Percentiles rank a stretch among this genome's conserved stretches.
These are phyloP conservation scores for Leuciscus idus DNA, from an alignment of 2,113 vertebrate species.

Conservation along the genomic window DNA sequence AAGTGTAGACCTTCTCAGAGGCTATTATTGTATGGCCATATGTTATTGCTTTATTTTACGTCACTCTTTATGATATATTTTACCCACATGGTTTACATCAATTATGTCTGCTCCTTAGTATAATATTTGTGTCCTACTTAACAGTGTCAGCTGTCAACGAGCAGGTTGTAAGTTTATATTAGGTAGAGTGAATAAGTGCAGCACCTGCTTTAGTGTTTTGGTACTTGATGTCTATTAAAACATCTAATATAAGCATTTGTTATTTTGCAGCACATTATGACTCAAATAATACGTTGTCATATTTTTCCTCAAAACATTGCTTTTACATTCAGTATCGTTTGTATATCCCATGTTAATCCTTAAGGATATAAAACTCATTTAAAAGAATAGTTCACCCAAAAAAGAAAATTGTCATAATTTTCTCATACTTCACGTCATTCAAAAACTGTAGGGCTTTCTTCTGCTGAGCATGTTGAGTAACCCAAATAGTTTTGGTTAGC, in stretches of 20 bases:
- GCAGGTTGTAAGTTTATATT: background rate
- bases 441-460: background rate
- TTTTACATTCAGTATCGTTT: background rate
- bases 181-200: background rate
- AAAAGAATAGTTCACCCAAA: background rate
- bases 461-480: background rate
- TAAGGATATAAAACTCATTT: background rate
- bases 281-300: background rate
- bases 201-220: background rate
- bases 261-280: background rate
- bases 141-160: slow-evolving; percentile 3
- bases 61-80: background rate
- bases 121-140: slow-evolving; percentile 15
- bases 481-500: background rate
- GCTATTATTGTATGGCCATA: background rate
- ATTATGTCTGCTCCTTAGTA: background rate
- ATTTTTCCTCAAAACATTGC: background rate
- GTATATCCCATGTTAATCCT: background rate
- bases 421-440: background rate
- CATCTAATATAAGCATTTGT: background rate
- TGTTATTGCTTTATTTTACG: background rate
- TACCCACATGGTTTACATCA: background rate
- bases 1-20: background rate
- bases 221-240: background rate
- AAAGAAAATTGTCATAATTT: background rate